Conservation (phyloP, 2,888 invertebrate species). For the Temnothorax unifasciatus region DNA sequence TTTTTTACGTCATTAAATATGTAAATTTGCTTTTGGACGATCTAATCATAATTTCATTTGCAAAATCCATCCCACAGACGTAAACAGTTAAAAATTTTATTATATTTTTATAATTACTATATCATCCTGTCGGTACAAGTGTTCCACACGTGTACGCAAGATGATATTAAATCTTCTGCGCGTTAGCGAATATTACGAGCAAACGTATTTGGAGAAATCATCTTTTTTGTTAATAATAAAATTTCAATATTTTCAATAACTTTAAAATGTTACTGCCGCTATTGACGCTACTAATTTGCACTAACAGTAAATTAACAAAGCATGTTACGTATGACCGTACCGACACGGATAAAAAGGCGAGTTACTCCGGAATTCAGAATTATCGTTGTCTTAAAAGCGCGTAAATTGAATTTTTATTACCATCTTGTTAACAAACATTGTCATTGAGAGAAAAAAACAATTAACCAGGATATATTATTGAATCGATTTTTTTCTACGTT, state of each 20-base stretch:
- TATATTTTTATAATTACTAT: neutral
- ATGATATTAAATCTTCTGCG: neutral
- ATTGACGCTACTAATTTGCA: neutral
- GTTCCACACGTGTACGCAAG: neutral
- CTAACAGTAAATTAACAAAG: neutral
- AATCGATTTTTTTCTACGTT: constrained; percentile 10
- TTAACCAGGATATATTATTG: neutral
- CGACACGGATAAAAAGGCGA: neutral
- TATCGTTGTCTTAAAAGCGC: neutral
- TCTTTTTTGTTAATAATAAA: neutral
- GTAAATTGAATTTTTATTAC: neutral
- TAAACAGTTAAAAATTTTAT: neutral
- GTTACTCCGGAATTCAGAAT: neutral
- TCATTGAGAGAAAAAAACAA: neutral
- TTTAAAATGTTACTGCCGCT: neutral
- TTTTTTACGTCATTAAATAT: neutral
- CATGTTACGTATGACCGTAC: neutral
- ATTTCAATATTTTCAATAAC: constrained; percentile 20
- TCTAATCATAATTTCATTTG: neutral
- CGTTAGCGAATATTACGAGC: neutral
- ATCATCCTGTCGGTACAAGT: neutral
- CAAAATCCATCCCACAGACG: neutral
- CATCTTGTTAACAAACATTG: neutral
- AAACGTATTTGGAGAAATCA: neutral
- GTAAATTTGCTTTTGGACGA: neutral